Evolutionary conservation across 2,113 vertebrate species (phyloP), one percentile per base, ranked within the genome.

Genomic region (Ageneiosus marmoratus): DNA sequence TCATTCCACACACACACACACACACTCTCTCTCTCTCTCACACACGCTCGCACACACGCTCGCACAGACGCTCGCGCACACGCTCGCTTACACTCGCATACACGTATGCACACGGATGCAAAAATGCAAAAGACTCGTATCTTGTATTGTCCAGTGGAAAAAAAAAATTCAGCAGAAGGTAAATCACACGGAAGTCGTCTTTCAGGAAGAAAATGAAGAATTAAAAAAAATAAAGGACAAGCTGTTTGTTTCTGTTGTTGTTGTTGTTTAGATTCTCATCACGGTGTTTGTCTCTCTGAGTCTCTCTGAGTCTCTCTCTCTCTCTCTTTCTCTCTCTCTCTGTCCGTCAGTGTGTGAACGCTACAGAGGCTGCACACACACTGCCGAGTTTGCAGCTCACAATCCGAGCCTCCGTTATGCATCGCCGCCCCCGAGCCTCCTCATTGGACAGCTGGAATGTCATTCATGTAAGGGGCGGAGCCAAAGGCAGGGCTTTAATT

Each of bases 391-490:
- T 90, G 44, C 90, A 88, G 46, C 62, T 86, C 92, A 92, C 93
- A 89, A 88, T 76, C 87, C 87, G 90, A 91, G 93, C 93, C 93
- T 91, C 86, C 90, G 92, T 87, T 90, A 72, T 48, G 83, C 84
- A 91, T 92, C 92, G 89, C 92, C 84, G 87, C 83, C 83, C 89
- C 91, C 86, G 84, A 87, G 89, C 86, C 87, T 90, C 87, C 87
- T 89, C 90, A 95, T 95, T 95, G 95, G 95, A 93, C 91, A 92
- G 90, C 91, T 83, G 80, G 9, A 90, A 90, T 83, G 88, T 88
- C 92, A 91, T 93, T 93, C 93, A 48, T 88, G 92, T 91, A 89
- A 1, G 84, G 82, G 90, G 73, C 90, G 77, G 86, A 48, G 62
- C 79, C 75, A 73, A 48, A 67, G 84, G 83, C 58, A 77, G 83